These are phyloP conservation scores for Actinostola sp. DNA, from an alignment of 92 coral and sea anemone species.

Conservation along the genomic window DNA sequence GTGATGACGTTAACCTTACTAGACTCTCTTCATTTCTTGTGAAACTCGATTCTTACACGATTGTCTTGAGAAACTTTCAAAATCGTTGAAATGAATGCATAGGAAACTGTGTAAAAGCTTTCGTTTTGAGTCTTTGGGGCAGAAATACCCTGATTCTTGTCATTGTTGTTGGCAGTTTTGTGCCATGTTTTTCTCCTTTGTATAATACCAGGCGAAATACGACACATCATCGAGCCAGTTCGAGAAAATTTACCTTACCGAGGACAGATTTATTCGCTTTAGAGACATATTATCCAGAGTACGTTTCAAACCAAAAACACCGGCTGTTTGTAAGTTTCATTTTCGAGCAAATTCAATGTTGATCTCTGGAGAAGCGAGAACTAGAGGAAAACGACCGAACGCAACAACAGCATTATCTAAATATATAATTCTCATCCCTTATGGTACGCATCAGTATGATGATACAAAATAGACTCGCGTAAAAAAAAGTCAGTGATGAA, in stretches of 20 bases:
- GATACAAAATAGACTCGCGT: conserved; percentile 20
- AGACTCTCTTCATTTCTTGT: conserved; percentile 1
- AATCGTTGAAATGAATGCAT: background rate
- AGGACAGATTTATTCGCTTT: background rate
- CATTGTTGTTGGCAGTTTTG: conserved; percentile 23
- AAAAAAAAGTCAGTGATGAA: conserved; percentile 25
- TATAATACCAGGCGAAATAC: conserved; percentile 26
- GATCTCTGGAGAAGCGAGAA: background rate
- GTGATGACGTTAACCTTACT: conserved; percentile 32
- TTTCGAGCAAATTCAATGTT: conserved; percentile 1
- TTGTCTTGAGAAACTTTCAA: background rate
- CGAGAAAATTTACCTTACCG: background rate
- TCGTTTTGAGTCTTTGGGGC: conserved; percentile 20
- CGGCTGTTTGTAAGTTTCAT: background rate
- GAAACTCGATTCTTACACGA: conserved; percentile 9
- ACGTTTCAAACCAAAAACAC: no score
- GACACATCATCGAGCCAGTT: conserved; percentile 22
- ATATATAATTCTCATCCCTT: conserved; percentile 13
- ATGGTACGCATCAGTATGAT: conserved; percentile 19
- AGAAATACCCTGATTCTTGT: background rate
- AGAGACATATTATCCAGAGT: no score
- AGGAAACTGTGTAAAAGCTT: conserved; percentile 6
- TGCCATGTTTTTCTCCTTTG: conserved; percentile 66
- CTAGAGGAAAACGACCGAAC: background rate
- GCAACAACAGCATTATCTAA: conserved; percentile 11